A percentile compares a stretch with the other conserved stretches of the same genome.
Evolutionary conservation across 2,888 invertebrate genomes (phyloP).

Genomic region (Tipula confusa): DNA sequence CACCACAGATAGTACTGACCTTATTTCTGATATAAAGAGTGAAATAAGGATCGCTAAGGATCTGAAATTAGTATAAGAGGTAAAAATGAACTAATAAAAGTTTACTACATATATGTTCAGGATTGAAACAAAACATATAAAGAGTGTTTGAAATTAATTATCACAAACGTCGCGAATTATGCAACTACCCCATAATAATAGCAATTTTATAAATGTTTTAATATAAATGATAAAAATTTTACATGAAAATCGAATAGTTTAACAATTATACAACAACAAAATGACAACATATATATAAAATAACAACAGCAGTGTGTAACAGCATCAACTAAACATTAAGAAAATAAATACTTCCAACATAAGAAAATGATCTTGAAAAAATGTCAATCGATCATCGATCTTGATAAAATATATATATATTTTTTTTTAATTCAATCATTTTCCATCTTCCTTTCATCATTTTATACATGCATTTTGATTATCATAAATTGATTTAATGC

Average conservation of each 20-base stretch:
- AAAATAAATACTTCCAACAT: background rate
- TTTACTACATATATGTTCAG: no score
- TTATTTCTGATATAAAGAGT: no score
- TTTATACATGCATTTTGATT: constrained; percentile 13
- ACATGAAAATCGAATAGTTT: background rate
- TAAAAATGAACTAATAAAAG: no score
- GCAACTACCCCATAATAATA: no score
- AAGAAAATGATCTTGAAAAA: constrained; percentile 30
- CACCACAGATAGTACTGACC: no score
- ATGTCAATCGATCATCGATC: constrained; percentile 30
- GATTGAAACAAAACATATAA: no score
- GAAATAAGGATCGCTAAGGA: no score
- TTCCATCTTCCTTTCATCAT: background rate
- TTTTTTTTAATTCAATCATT: background rate
- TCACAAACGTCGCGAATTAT: no score
- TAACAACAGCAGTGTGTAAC: background rate
- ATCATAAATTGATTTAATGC: constrained; percentile 20
- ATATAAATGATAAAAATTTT: background rate
- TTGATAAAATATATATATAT: constrained; percentile 5
- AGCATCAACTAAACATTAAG: background rate
- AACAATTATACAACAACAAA: background rate
- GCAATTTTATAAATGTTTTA: background rate
- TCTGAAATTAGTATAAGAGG: no score
- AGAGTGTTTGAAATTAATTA: no score
- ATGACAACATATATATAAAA: no score